Evolutionary conservation across 2,888 invertebrate genomes (phyloP).

Genomic region (Leptopilina myrica): DNA sequence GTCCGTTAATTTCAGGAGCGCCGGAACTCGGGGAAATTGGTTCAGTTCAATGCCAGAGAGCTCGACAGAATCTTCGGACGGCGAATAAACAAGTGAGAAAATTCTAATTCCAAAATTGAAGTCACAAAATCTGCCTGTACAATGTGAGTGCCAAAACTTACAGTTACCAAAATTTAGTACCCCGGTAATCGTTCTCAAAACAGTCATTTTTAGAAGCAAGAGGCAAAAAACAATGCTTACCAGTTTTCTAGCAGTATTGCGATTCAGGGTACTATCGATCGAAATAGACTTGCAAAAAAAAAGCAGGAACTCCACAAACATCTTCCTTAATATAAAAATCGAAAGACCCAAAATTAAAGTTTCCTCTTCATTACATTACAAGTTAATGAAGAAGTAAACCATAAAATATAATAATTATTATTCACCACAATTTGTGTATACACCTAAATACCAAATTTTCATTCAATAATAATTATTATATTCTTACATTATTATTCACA

Average conservation of each 20-base stretch:
- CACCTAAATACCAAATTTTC: no score
- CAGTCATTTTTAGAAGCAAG: conserved; percentile 57
- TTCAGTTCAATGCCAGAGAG: conserved; percentile 79
- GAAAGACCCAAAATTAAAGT: neutral
- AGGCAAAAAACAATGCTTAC: conserved; percentile 52
- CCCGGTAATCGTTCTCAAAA: conserved; percentile 56
- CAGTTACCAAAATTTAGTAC: conserved; percentile 56
- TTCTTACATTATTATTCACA: no score
- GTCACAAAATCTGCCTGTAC: conserved; percentile 53
- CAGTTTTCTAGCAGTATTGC: conserved; percentile 59
- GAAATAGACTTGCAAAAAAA: neutral
- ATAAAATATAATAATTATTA: no score
- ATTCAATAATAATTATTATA: no score
- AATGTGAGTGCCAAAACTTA: conserved; percentile 60
- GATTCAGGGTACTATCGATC: conserved; percentile 56
- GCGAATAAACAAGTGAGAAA: conserved; percentile 68
- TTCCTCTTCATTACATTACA: no score
- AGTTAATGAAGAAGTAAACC: no score
- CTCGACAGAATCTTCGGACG: conserved; percentile 77
- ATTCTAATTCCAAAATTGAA: conserved; percentile 50
- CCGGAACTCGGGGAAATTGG: conserved; percentile 78
- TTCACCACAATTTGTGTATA: no score
- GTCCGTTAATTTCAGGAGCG: conserved; percentile 65
- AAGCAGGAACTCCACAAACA: conserved; percentile 32
- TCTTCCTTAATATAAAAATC: neutral